These are phyloP conservation scores for Apodemus agrarius DNA, from an alignment of 2,797 vertebrate species.

Conservation along the genomic window DNA sequence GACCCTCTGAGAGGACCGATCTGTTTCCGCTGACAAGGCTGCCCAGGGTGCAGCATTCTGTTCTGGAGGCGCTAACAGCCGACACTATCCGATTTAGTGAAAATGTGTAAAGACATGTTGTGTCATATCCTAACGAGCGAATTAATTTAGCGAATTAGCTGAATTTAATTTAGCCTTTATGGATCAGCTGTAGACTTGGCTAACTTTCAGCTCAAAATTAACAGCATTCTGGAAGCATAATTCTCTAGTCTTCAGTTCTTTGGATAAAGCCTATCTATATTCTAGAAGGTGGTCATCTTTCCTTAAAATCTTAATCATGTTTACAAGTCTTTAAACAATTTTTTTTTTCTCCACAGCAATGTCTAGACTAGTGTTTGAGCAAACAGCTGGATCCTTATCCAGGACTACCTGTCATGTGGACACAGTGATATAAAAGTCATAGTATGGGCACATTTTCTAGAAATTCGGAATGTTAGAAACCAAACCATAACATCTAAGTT, in stretches of 20 bases:
- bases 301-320: not conserved
- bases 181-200: not conserved
- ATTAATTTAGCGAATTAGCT: not conserved
- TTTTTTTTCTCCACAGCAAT: not conserved
- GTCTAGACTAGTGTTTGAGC: not conserved
- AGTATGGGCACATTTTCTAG: not conserved
- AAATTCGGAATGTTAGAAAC: conserved; percentile 41
- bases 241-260: not conserved
- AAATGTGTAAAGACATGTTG: not conserved
- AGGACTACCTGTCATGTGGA: not conserved
- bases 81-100: not conserved
- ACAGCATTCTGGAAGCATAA: not conserved
- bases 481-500: not conserved
- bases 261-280: not conserved
- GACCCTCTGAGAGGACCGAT: not conserved
- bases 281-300: not conserved
- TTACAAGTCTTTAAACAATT: not conserved
- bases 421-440: accelerated
- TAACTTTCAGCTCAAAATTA: not conserved
- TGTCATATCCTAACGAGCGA: not conserved
- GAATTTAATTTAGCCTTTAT: conserved; percentile 14
- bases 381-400: not conserved
- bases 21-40: not conserved
- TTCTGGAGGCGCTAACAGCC: not conserved
- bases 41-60: not conserved